Evolutionary conservation across 1,140 invertebrate genomes (phyloP), one percentile per base, ranked within the genome.

Genomic region (Rhynchophorus ferrugineus): DNA sequence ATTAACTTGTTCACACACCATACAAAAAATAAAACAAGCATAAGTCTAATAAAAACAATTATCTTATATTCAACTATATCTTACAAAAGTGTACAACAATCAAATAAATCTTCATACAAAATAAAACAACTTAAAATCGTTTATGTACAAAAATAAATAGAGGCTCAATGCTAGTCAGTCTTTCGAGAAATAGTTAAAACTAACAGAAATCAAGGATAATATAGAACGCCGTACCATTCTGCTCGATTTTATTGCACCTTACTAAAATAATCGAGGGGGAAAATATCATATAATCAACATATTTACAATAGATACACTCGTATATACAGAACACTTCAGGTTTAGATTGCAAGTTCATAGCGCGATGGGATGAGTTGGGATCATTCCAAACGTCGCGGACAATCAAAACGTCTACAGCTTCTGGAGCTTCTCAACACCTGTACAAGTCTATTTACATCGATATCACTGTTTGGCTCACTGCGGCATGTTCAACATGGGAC

Each of bases 151-250:
- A n/a, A 56, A 51, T 50, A 57, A 59, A 59, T 59, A 48, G 57
- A 61, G n/a, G 48, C 35, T 50, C 52, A 58, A 34, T 58, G 44
- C 55, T 63, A 61, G 49, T 64, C 62, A 64, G 62, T 64, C 62
- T 64, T 64, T 53, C 58, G 57, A 54, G 45, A 44, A 13, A 42
- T 11, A 42, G 45, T 18, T 29, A 41, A 41, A 49, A 41, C 6
- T 44, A 44, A 24, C 19, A 8, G 11, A 47, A 47, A 11, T 19
- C 16, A 17, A 24, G 18, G 9, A n/a, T 11, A 44, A 44, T n/a
- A 42, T 6, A 16, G 9, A 20, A 44, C 11, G 16, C 16, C 24
- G 24, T 29, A 29, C 24, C 24, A 11, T 29, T 29, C 24, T 29
- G 11, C 24, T 6, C 24, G 5, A 29, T 6, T 29, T 29, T 29